A percentile compares a stretch with the other conserved stretches of the same genome.
Evolutionary conservation across 2,797 vertebrate species (phyloP).

Genomic region (Brotula barbata): DNA sequence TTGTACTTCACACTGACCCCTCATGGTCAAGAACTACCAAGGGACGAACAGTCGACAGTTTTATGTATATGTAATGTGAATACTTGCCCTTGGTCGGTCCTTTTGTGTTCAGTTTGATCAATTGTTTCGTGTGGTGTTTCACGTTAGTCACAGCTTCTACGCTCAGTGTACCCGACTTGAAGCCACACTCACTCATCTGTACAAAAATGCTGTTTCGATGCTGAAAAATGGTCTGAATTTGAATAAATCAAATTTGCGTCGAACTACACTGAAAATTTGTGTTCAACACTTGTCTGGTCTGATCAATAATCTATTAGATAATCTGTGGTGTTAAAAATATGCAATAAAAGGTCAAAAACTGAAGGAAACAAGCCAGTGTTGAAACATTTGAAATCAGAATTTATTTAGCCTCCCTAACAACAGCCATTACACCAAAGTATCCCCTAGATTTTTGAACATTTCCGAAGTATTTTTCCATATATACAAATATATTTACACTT

Average conservation of each 20-base stretch:
- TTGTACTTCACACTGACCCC: slow-evolving; percentile 53
- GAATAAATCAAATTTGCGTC: not conserved
- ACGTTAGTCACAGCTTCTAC: too few relatives aligned
- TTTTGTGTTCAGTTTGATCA: not conserved
- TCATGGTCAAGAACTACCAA: not conserved
- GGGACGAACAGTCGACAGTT: not conserved
- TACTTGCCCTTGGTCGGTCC: slow-evolving; percentile 32
- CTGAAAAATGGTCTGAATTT: not conserved
- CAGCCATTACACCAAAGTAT: slow-evolving; percentile 49
- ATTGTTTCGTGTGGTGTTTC: not conserved
- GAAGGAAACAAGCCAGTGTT: slow-evolving; percentile 53
- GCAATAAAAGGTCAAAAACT: slow-evolving; percentile 5
- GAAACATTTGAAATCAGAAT: slow-evolving; percentile 66
- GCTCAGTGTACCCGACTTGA: too few relatives aligned
- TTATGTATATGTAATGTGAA: slow-evolving; percentile 5
- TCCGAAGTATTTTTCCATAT: slow-evolving; percentile 67
- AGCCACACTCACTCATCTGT: not conserved
- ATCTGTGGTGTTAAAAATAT: not conserved
- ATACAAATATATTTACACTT: slow-evolving; percentile 77
- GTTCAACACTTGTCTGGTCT: too few relatives aligned
- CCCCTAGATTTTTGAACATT: slow-evolving; percentile 70
- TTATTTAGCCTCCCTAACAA: slow-evolving; percentile 75
- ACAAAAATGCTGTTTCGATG: not conserved
- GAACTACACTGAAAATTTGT: not conserved
- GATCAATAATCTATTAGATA: not conserved